These are phyloP conservation scores for Eristalinus aeneus DNA, from an alignment of 2,888 invertebrate species.

Conservation along the genomic window DNA sequence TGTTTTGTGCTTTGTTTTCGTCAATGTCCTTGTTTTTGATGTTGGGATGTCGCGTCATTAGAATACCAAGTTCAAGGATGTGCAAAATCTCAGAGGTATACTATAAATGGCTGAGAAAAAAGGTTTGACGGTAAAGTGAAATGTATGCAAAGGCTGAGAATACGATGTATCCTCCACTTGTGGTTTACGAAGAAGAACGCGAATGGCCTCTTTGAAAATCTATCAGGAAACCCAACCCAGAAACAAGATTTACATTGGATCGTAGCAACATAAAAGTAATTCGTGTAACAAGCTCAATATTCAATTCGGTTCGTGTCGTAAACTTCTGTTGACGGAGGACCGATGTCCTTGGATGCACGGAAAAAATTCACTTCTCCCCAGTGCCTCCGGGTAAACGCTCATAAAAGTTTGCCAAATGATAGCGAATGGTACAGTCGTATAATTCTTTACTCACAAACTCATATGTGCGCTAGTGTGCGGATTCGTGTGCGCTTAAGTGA, in stretches of 20 bases:
- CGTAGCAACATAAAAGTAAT: background rate
- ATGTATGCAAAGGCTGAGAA: background rate
- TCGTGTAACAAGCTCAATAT: background rate
- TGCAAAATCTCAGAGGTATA: background rate
- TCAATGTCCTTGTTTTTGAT: background rate
- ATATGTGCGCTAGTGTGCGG: background rate
- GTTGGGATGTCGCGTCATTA: background rate
- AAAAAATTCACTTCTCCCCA: background rate
- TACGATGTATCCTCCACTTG: background rate
- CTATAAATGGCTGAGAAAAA: background rate
- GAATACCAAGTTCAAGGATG: constrained; percentile 30
- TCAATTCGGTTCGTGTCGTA: background rate
- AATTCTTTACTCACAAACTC: background rate
- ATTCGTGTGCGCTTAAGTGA: background rate
- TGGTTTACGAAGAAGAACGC: background rate
- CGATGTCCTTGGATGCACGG: background rate
- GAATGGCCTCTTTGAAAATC: background rate
- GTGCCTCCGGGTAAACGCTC: background rate
- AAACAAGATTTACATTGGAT: background rate
- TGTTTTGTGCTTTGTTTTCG: background rate
- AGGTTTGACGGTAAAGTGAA: background rate
- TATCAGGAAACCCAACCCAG: background rate
- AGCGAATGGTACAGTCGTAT: background rate
- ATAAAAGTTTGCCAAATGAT: background rate
- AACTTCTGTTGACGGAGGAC: background rate